Conservation (phyloP, 2,888 invertebrate genomes). For the Blomia tropicalis region DNA sequence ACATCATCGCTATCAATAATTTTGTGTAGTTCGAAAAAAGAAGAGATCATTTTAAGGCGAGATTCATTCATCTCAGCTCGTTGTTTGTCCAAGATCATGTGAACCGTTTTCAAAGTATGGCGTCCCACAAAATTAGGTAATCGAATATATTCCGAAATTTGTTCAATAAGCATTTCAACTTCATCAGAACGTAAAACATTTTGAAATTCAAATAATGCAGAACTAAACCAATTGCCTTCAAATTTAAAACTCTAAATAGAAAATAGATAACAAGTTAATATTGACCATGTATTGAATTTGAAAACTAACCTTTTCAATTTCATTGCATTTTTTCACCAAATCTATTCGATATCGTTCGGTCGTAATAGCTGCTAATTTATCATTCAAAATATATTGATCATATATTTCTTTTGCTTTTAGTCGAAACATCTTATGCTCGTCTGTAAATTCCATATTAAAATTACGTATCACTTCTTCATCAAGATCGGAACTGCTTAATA, state of each 20-base stretch:
- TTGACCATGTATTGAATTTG: too few species aligned
- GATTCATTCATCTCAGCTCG: too few species aligned
- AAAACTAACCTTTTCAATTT: background rate
- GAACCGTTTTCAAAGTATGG: too few species aligned
- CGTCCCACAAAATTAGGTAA: background rate
- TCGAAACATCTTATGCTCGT: background rate
- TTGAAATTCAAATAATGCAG: too few species aligned
- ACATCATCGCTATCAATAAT: too few species aligned
- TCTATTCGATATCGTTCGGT: conserved; percentile 2
- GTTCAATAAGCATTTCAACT: too few species aligned
- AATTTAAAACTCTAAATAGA: background rate
- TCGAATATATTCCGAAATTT: too few species aligned
- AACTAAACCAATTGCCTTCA: background rate
- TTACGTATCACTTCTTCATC: background rate
- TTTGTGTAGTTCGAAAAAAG: too few species aligned
- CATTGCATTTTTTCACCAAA: background rate
- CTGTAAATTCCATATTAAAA: background rate
- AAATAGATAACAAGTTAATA: background rate
- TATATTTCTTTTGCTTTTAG: conserved; percentile 5
- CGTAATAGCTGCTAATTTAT: background rate
- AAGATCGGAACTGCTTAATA: background rate
- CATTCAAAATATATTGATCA: background rate
- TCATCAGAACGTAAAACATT: too few species aligned
- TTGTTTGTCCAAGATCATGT: too few species aligned
- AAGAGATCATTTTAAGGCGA: too few species aligned